Evolutionary conservation across 1,140 invertebrate species (phyloP).

Genomic region (Hylaeus volcanicus): DNA sequence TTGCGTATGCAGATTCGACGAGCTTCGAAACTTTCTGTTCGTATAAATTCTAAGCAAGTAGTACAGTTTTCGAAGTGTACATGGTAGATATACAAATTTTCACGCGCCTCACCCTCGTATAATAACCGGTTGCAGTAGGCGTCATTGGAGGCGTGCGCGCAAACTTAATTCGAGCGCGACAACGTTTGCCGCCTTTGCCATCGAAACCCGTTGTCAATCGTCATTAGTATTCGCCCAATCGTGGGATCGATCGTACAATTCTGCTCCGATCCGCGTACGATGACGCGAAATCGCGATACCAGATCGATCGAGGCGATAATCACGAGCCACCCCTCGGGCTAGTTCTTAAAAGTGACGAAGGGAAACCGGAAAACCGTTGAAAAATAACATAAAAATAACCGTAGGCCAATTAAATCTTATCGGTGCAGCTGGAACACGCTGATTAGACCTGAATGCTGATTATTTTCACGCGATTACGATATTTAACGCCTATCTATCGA

Average conservation of each 20-base stretch:
- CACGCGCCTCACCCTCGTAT: slow-evolving; percentile 13
- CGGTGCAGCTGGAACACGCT: background rate
- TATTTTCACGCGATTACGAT: slow-evolving; percentile 19
- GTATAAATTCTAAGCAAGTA: too few relatives aligned
- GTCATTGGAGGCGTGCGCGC: slow-evolving; percentile 17
- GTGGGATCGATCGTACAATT: background rate
- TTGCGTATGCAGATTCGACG: slow-evolving; percentile 27
- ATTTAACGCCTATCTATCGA: slow-evolving; percentile 37
- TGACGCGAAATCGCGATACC: background rate
- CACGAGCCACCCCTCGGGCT: background rate
- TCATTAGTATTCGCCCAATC: slow-evolving; percentile 12
- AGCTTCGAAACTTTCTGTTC: background rate
- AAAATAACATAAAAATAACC: too few relatives aligned
- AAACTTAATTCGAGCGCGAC: slow-evolving; percentile 21
- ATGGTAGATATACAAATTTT: background rate
- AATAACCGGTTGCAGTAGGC: slow-evolving; percentile 45
- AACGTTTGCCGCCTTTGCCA: background rate
- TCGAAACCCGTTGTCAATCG: slow-evolving; percentile 15
- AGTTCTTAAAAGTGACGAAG: background rate
- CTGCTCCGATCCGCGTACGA: background rate
- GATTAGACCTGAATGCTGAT: slow-evolving; percentile 19
- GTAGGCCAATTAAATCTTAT: slow-evolving; percentile 21
- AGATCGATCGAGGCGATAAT: slow-evolving; percentile 6
- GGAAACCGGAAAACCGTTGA: background rate
- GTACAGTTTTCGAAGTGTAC: too few relatives aligned